Conservation (phyloP, 2,888 invertebrate species). For the Vesta saturnalis region DNA sequence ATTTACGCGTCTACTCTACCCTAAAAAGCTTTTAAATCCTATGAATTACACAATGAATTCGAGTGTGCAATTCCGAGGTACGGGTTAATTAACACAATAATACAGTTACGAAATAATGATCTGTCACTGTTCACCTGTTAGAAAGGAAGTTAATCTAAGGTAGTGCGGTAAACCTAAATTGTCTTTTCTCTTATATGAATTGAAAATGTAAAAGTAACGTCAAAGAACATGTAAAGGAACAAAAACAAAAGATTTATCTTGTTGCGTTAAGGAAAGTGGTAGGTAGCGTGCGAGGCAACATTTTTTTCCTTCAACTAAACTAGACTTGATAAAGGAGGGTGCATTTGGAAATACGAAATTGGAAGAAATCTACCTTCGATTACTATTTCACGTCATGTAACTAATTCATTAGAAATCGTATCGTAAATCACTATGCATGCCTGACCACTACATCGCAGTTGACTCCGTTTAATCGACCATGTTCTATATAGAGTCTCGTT, state of each 20-base stretch:
- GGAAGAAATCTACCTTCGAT: background rate
- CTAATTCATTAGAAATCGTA: conserved; percentile 21
- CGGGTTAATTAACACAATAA: conserved; percentile 13
- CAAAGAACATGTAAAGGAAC: background rate
- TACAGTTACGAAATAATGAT: background rate
- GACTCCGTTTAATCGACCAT: conserved; percentile 20
- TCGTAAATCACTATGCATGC: conserved; percentile 17
- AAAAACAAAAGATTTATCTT: background rate
- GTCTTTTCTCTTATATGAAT: background rate
- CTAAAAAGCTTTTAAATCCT: conserved; percentile 10
- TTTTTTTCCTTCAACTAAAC: background rate
- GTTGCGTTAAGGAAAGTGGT: background rate
- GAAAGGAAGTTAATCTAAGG: conserved; percentile 8
- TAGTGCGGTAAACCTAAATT: background rate
- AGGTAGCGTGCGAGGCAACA: conserved; percentile 5
- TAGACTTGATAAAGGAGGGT: conserved; percentile 1
- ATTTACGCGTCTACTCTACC: too few relatives aligned
- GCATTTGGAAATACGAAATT: background rate
- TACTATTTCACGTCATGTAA: background rate
- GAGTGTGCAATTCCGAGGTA: background rate
- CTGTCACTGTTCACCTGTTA: conserved; percentile 12
- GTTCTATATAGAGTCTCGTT: conserved; percentile 17
- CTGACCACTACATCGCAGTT: background rate
- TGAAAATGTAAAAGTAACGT: background rate
- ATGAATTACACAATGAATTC: conserved; percentile 5